phyloP scores from a whole-genome alignment of 2,888 invertebrate genomes.

The Drosophila fulvimacula region DNA sequence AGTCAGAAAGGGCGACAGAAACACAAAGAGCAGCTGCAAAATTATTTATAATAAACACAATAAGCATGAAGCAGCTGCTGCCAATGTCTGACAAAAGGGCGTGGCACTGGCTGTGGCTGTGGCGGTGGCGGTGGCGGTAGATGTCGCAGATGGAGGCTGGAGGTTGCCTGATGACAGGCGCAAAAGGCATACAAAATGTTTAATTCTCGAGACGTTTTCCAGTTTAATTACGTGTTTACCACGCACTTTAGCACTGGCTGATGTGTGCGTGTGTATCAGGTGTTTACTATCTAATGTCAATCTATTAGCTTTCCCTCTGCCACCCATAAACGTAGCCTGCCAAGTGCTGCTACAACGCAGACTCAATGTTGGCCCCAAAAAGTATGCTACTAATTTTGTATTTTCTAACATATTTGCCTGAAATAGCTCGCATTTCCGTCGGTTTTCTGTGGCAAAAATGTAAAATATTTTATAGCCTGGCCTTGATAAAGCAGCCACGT shows the following conservation, averaged over 20 bases:
- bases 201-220: slow-evolving; percentile 71
- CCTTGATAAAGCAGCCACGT: slow-evolving; percentile 40
- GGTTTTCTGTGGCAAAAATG: slow-evolving; percentile 51
- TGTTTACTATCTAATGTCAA: slow-evolving; percentile 27
- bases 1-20: slow-evolving; percentile 14
- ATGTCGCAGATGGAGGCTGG: slow-evolving; percentile 24
- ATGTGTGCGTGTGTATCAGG: slow-evolving; percentile 28
- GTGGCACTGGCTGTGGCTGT: slow-evolving; percentile 29
- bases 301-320: slow-evolving; percentile 25
- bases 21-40: slow-evolving; percentile 61
- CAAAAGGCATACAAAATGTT: slow-evolving; percentile 63
- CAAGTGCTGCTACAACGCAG: background rate
- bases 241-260: slow-evolving; percentile 36
- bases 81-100: slow-evolving; percentile 57
- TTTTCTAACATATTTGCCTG: slow-evolving; percentile 63
- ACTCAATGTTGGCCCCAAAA: slow-evolving; percentile 19
- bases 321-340: background rate
- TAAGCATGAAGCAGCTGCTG: slow-evolving; percentile 68
- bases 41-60: slow-evolving; percentile 80
- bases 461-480: slow-evolving; percentile 72
- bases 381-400: slow-evolving; percentile 61
- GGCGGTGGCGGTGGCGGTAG: background rate
- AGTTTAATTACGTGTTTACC: slow-evolving; percentile 79
- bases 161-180: slow-evolving; percentile 61
- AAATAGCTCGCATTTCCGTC: slow-evolving; percentile 66